phyloP scores from a whole-genome alignment of 1,140 invertebrate genomes.

The Coboldia fuscipes region DNA sequence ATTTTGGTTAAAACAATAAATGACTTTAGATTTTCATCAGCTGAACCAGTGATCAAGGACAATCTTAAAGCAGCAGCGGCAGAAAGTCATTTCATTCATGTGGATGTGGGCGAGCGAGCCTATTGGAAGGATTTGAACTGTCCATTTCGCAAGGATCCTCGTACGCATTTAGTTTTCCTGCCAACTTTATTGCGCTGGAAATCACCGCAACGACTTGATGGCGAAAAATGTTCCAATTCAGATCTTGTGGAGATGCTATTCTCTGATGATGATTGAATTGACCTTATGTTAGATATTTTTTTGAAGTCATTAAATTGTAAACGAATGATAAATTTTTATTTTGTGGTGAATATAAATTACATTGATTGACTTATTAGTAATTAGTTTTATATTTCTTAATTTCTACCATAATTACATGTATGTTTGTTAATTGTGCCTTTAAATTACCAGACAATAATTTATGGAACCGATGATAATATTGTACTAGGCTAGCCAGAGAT shows the following conservation, averaged over 20 bases:
- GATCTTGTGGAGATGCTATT: conserved; percentile 44
- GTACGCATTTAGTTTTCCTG: conserved; percentile 40
- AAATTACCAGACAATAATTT: conserved; percentile 82
- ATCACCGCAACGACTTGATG: conserved; percentile 45
- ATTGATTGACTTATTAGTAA: conserved; percentile 42
- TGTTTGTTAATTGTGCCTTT: conserved; percentile 82
- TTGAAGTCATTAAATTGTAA: no score
- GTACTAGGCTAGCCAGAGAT: conserved; percentile 84
- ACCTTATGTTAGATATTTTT: no score
- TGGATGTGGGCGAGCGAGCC: conserved; percentile 42
- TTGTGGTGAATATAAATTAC: no score
- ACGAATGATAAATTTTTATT: no score
- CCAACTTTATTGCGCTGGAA: conserved; percentile 53
- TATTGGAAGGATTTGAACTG: conserved; percentile 49
- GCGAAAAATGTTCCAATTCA: conserved; percentile 37
- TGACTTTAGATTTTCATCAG: conserved; percentile 22
- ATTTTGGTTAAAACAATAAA: no score
- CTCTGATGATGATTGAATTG: no score
- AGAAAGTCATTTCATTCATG: conserved; percentile 34
- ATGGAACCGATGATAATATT: conserved; percentile 95
- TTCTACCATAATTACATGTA: conserved; percentile 98
- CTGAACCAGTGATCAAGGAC: conserved; percentile 36
- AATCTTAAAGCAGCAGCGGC: conserved; percentile 29
- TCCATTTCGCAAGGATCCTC: conserved; percentile 45
- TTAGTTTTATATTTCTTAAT: conserved; percentile 96